Evolutionary conservation across 2,797 vertebrate genomes (phyloP).

Genomic region (Esox masquinongy): DNA sequence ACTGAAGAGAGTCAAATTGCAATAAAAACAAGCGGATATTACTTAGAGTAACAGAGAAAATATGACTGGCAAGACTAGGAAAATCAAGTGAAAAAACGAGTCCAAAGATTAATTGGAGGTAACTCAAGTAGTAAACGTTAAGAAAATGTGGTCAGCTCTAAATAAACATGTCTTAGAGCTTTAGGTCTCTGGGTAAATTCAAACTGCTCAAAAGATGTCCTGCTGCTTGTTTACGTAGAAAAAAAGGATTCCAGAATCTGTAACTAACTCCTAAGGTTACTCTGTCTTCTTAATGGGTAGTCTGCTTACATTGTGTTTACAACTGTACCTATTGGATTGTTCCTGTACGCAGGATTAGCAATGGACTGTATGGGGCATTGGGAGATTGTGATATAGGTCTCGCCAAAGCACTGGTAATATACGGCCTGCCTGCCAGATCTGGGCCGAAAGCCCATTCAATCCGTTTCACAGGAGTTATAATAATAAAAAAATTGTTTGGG

Average conservation of each 20-base stretch:
- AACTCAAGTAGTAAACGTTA: conserved; percentile 37
- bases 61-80: conserved; percentile 11
- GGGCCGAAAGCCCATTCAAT: no score
- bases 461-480: no score
- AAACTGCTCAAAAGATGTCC: conserved; percentile 6
- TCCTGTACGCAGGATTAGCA: neutral
- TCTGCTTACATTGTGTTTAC: neutral
- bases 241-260: neutral
- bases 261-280: neutral
- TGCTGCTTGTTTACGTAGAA: neutral
- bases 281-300: neutral
- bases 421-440: no score
- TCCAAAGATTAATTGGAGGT: conserved; percentile 15
- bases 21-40: neutral
- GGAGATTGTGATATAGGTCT: neutral
- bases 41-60: neutral
- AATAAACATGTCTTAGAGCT: conserved; percentile 33
- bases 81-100: conserved; percentile 16
- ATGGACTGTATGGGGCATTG: neutral
- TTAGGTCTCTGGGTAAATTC: conserved; percentile 38
- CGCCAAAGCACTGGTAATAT: no score
- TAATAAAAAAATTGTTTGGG: no score
- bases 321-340: conserved; percentile 1
- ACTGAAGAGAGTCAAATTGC: neutral
- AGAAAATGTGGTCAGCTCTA: conserved; percentile 59